Percentiles rank a stretch among this genome's conserved stretches.
Conservation (phyloP, 2,888 invertebrate species). For the Sicus ferrugineus region DNA sequence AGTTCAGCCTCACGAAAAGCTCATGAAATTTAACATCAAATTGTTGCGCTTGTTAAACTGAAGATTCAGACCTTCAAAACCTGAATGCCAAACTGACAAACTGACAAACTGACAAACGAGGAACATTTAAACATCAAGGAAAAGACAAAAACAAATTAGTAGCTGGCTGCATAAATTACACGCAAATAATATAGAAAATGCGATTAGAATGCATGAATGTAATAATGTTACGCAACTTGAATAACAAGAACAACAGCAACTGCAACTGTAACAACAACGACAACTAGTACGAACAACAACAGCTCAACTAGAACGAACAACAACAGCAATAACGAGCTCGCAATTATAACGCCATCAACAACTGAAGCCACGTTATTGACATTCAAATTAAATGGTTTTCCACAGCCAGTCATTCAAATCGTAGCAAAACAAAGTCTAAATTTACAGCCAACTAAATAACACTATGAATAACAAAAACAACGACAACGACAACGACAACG, state of each 20-base stretch:
- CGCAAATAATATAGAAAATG: neutral
- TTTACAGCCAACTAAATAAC: neutral
- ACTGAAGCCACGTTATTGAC: constrained; percentile 23
- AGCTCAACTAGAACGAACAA: neutral
- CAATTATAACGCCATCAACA: neutral
- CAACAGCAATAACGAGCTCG: neutral
- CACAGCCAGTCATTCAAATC: neutral
- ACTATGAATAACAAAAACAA: neutral
- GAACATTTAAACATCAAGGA: no score
- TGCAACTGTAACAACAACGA: constrained; percentile 11
- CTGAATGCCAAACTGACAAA: no score
- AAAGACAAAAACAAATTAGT: neutral
- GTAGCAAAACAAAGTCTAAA: constrained; percentile 3
- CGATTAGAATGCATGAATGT: constrained; percentile 27
- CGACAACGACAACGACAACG: neutral
- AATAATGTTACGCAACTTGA: constrained; percentile 39
- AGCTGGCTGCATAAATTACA: neutral
- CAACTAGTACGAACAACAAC: constrained; percentile 8
- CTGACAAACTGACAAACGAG: no score
- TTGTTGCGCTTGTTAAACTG: no score
- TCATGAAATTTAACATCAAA: no score
- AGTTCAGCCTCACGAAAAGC: no score
- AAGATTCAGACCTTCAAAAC: no score
- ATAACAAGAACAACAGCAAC: constrained; percentile 25
- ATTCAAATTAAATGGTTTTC: constrained; percentile 16